Evolutionary conservation across 64 coral and sea anemone genomes (phyloP).

Genomic region (Porites australiensis): DNA sequence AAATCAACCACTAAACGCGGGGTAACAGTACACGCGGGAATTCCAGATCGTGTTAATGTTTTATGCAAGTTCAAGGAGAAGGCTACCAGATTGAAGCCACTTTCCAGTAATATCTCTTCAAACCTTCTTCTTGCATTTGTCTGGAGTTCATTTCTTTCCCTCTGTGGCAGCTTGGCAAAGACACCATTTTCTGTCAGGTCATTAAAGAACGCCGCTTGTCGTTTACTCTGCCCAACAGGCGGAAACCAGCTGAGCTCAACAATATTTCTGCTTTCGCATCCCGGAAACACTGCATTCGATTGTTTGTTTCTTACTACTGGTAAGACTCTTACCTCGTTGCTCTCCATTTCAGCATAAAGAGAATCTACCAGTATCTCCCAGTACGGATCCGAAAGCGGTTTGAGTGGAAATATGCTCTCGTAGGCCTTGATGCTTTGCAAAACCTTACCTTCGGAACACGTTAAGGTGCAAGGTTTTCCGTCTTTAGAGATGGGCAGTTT

Average conservation of each 20-base stretch:
- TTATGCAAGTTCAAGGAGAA: background rate
- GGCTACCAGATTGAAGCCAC: background rate
- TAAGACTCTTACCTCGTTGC: constrained; percentile 33
- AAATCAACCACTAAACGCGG: background rate
- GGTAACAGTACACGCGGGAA: background rate
- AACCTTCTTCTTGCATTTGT: background rate
- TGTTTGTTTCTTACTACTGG: background rate
- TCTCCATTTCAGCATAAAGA: constrained; percentile 60
- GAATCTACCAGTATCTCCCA: constrained; percentile 36
- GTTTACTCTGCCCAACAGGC: background rate
- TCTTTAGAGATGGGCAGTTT: background rate
- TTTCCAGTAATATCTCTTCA: constrained; percentile 4
- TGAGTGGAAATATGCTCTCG: background rate
- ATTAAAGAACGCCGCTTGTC: constrained; percentile 36
- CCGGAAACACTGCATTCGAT: background rate
- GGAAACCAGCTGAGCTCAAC: constrained; percentile 16
- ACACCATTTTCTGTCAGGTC: background rate
- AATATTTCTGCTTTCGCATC: background rate
- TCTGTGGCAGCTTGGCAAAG: too few relatives aligned
- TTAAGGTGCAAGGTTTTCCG: background rate
- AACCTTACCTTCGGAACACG: background rate
- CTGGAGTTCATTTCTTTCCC: too few relatives aligned
- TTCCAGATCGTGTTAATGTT: background rate
- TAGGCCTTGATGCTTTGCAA: constrained; percentile 19
- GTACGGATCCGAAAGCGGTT: background rate